These are phyloP conservation scores for Cosmopolites sordidus DNA, from an alignment of 2,888 invertebrate species.

Conservation along the genomic window DNA sequence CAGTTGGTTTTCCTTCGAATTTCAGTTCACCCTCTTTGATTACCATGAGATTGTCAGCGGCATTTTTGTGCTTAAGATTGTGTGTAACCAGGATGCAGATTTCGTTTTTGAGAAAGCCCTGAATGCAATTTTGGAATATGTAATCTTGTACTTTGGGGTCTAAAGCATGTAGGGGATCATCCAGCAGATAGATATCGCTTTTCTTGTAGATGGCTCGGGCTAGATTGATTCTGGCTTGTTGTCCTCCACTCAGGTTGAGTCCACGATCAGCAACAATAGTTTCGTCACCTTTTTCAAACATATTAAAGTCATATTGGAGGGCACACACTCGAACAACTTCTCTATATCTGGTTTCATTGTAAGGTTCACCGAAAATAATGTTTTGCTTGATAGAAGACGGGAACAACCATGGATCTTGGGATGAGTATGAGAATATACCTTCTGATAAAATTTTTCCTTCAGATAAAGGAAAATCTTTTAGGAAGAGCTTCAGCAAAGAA, in stretches of 20 bases:
- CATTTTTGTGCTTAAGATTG: constrained; percentile 59
- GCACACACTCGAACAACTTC: constrained; percentile 62
- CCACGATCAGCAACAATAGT: constrained; percentile 78
- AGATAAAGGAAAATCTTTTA: constrained; percentile 44
- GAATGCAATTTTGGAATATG: constrained; percentile 75
- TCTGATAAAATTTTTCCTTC: constrained; percentile 50
- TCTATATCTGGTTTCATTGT: constrained; percentile 55
- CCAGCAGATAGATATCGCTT: constrained; percentile 77
- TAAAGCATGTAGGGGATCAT: constrained; percentile 84
- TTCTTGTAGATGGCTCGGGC: constrained; percentile 79
- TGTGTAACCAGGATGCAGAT: constrained; percentile 71
- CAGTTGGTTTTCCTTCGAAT: constrained; percentile 61
- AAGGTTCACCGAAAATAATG: constrained; percentile 67
- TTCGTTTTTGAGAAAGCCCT: constrained; percentile 57
- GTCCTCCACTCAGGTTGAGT: constrained; percentile 69
- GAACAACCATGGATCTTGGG: constrained; percentile 62
- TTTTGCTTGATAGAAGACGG: constrained; percentile 66
- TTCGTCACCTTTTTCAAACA: constrained; percentile 59
- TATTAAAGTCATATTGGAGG: constrained; percentile 55
- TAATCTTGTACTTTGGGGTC: constrained; percentile 76
- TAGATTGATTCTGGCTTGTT: constrained; percentile 80
- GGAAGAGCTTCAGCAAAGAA: constrained; percentile 45
- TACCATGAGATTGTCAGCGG: constrained; percentile 38
- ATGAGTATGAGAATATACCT: constrained; percentile 55
- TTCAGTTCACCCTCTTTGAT: constrained; percentile 50